Conservation (phyloP, 2,888 invertebrate genomes). For the Rhaphigaster nebulosa region DNA sequence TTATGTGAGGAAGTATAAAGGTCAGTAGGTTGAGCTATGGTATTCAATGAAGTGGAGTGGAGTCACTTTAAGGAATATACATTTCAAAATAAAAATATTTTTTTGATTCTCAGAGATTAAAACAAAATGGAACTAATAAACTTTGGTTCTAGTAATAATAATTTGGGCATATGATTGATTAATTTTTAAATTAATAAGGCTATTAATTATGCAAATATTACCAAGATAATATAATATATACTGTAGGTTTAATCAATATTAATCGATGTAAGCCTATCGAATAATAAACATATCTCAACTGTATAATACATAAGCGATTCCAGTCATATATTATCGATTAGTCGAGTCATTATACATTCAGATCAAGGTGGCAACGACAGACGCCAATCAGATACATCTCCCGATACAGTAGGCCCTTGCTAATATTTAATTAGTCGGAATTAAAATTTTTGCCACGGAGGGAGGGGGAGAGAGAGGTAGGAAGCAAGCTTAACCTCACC, state of each 20-base stretch:
- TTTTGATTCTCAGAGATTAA: no score
- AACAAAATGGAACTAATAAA: no score
- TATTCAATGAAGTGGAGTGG: not conserved
- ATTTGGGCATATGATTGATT: no score
- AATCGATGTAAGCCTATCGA: not conserved
- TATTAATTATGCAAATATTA: no score
- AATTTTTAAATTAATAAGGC: not conserved
- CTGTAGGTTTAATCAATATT: not conserved
- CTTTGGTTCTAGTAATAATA: no score
- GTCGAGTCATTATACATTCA: not conserved
- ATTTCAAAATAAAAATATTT: no score
- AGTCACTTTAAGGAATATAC: no score
- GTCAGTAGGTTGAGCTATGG: not conserved
- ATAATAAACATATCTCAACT: not conserved
- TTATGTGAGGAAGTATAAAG: not conserved
- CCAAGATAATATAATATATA: not conserved
- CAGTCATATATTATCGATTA: not conserved
- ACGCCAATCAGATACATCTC: not conserved
- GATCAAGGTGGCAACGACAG: not conserved
- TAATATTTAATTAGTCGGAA: no score
- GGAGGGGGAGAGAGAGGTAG: no score
- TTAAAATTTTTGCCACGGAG: no score
- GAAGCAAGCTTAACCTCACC: no score
- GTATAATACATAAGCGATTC: not conserved
- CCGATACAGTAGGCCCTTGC: not conserved